Percentiles rank a stretch among this genome's conserved stretches.
Evolutionary conservation across 1,140 invertebrate species (phyloP).

Genomic region (Zaprionus africanus): DNA sequence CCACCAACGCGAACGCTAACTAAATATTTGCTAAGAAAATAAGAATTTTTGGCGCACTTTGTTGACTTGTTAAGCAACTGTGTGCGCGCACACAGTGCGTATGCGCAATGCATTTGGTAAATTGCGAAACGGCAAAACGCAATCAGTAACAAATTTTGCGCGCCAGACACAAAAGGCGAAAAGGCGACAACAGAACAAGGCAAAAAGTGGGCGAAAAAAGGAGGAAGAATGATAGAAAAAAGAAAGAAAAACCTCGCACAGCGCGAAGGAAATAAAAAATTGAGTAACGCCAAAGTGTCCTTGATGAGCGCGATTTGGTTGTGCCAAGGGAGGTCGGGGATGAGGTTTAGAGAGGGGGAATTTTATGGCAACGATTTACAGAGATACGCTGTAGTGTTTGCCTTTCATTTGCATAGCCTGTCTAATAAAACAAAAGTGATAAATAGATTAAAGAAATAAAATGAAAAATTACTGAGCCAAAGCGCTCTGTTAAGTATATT

Average conservation of each 20-base stretch:
- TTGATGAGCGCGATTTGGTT: slow-evolving; percentile 44
- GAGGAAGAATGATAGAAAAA: neutral
- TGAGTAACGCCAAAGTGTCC: slow-evolving; percentile 35
- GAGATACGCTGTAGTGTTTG: slow-evolving; percentile 9
- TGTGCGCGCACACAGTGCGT: slow-evolving; percentile 35
- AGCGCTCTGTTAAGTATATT: too few species aligned
- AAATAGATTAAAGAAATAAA: neutral
- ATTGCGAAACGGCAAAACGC: slow-evolving; percentile 35
- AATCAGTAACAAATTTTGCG: slow-evolving; percentile 46
- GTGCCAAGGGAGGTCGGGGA: neutral
- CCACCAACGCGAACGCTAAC: slow-evolving; percentile 28
- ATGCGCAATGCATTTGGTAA: slow-evolving; percentile 50
- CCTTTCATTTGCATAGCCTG: neutral
- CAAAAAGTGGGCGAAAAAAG: neutral
- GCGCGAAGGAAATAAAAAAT: slow-evolving; percentile 12
- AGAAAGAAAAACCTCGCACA: neutral
- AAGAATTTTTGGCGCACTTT: slow-evolving; percentile 23
- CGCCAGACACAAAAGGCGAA: neutral
- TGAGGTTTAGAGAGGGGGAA: neutral
- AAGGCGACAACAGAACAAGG: slow-evolving; percentile 7
- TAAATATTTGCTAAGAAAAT: slow-evolving; percentile 52
- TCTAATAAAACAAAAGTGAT: neutral
- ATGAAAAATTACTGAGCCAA: too few species aligned
- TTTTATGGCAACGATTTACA: neutral
- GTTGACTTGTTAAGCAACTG: slow-evolving; percentile 38